Base-by-base conservation (phyloP, 2,113 vertebrate species). In the Gavialis gangeticus region DNA sequence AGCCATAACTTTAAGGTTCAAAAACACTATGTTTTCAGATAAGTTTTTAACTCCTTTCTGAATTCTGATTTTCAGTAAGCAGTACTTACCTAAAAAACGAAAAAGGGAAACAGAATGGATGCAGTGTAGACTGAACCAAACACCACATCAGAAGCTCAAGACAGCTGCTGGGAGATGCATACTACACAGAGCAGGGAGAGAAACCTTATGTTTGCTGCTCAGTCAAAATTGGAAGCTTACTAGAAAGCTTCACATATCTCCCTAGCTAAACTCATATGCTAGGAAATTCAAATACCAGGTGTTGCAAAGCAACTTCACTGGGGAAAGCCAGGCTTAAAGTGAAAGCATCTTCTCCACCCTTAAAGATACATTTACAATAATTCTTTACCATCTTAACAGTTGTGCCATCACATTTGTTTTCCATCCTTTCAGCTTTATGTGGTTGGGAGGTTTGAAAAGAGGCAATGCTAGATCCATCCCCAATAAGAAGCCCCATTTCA, bases 401-500 rank as follows among this genome's bases (percentile, higher is more conserved):
- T 19, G 34, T 46, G 10, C 66, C 66, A 73, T 46, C 69, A 25
- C 37, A 73, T 19, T 46, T 37, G 34, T 25, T 46, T 73, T 22
- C 19, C 69, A 46, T 21, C 12, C 69, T 73, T 73, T 34, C 69
- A 46, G 34, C 22, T 30, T 37, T 21, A 10, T 46, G 7, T 46
- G 34, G 30, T 12, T 71, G 34, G 77, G 37, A 84, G 64, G 84
- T 73, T 4, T 34, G 34, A 69, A 81, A 94, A 93, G 85, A 2
- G 2, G 37, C 22, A 93, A 84, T 73, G 37, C 75, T 73, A 81
- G 6, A 82, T 92, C 85, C 91, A 91, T 75, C 78, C 22, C 34
- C 69, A 91, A 88, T 27, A 59, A 89, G 56, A 92, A 81, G 80
- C 2, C 67, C 63, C 87, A 56, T 4, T 93, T 77, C 80, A 92